Evolutionary conservation across 2,888 invertebrate species (phyloP).

Genomic region (Hypolimnas misippus): DNA sequence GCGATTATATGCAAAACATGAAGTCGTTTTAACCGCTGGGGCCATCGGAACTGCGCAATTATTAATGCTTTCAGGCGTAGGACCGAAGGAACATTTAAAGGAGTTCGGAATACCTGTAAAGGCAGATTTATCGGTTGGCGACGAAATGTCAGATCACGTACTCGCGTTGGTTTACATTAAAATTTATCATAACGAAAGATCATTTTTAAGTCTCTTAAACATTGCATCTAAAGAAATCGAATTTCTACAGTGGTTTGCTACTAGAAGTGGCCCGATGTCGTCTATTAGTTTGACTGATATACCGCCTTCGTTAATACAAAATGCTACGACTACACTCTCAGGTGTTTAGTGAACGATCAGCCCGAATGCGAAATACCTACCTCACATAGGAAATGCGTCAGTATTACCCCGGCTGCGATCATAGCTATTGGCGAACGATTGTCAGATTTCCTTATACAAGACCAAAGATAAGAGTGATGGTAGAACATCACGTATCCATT

Average conservation of each 20-base stretch:
- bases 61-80: conserved; percentile 66
- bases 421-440: conserved; percentile 63
- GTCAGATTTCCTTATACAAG: conserved; percentile 52
- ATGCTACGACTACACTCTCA: conserved; percentile 55
- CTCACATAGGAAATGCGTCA: conserved; percentile 59
- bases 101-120: conserved; percentile 51
- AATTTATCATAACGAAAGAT: conserved; percentile 47
- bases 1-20: conserved; percentile 53
- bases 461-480: no score
- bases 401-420: conserved; percentile 55
- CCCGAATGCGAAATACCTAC: conserved; percentile 57
- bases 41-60: conserved; percentile 63
- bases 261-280: conserved; percentile 52
- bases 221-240: conserved; percentile 37
- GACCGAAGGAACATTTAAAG: conserved; percentile 55
- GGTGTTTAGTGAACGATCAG: conserved; percentile 47
- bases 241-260: conserved; percentile 45
- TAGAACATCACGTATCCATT: no score
- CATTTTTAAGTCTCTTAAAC: conserved; percentile 28
- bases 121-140: conserved; percentile 60
- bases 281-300: conserved; percentile 61
- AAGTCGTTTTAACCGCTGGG: conserved; percentile 66
- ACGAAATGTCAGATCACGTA: conserved; percentile 60
- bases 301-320: conserved; percentile 55
- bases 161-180: conserved; percentile 51